Evolutionary conservation across 2,797 vertebrate genomes (phyloP), one percentile per base, ranked within the genome.

Genomic region (Pelodytes ibericus): DNA sequence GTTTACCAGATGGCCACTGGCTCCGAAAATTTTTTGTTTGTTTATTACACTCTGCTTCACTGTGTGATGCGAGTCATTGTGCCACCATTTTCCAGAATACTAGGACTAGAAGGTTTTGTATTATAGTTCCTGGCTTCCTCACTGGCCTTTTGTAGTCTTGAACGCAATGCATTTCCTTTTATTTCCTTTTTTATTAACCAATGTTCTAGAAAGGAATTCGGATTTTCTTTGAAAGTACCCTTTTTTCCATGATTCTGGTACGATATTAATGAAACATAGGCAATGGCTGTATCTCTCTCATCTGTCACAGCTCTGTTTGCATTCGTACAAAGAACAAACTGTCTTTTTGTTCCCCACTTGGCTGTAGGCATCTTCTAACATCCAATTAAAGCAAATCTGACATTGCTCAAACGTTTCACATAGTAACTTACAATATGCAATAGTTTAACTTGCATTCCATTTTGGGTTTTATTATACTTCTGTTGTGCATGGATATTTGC

Each of bases 301-400:
- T 49, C 27, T 56, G 8, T 30, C 36, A 41, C 36, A 4, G 51
- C 59, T 68, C 53, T 61, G 13, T 58, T 51, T 31, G 0, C 2
- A 8, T 44, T 51, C 25, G 36, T 47, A 47, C 59, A 39, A 29
- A 75, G 73, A 49, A 68, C 39, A 68, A 9, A 8, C 41, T 68
- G 64, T 75, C 41, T 75, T 49, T 22, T 57, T 16, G 30, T n/a
- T 20, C 56, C 63, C 20, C 39, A 49, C 36, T 47, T 60, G 41
- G 22, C 18, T 39, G 30, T 36, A 5, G 20, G 24, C 27, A 16
- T 49, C 22, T 51, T 49, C 1, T 22, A 62, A 33, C 11, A 15
- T 27, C 71, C n/a, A 29, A n/a, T 47, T 66, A 58, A 60, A 36
- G 26, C 36, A 66, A 75, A 49, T 51, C 20, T 36, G 39, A 58